Evolutionary conservation across 2,113 vertebrate genomes (phyloP).

Genomic region (Rhea pennata): DNA sequence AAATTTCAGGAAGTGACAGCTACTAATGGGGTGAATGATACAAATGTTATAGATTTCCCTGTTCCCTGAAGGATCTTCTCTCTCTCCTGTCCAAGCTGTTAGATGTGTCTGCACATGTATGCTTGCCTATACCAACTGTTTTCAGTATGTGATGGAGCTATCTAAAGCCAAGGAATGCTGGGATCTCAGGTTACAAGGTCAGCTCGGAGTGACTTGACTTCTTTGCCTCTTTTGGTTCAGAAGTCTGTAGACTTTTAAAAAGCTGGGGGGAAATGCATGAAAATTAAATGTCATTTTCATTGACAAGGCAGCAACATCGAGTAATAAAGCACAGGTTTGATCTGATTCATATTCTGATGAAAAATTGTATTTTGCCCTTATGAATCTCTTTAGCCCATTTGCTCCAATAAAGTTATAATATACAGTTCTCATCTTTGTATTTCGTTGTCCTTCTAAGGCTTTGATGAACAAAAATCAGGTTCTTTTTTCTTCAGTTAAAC

Average conservation of each 20-base stretch:
- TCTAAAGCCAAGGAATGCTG: slow-evolving; percentile 14
- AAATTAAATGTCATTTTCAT: background rate
- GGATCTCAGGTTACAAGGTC: background rate
- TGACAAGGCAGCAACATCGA: background rate
- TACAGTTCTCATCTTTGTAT: background rate
- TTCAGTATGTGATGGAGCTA: background rate
- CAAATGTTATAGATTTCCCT: background rate
- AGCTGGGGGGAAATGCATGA: background rate
- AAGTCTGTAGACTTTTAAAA: background rate
- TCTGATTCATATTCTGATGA: background rate
- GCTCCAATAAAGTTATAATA: background rate
- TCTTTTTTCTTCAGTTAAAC: slow-evolving; percentile 42
- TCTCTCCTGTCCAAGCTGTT: background rate
- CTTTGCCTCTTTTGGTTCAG: background rate
- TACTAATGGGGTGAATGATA: fast-evolving
- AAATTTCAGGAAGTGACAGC: background rate
- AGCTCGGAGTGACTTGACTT: background rate
- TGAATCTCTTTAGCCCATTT: background rate
- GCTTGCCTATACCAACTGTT: background rate
- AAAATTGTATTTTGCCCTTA: background rate
- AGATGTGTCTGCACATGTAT: background rate
- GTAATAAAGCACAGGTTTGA: background rate
- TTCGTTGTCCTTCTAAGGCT: background rate
- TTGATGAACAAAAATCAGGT: slow-evolving; percentile 10
- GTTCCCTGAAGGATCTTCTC: background rate